Conservation (phyloP, 2,888 invertebrate species). For the Napeogenes inachia region DNA sequence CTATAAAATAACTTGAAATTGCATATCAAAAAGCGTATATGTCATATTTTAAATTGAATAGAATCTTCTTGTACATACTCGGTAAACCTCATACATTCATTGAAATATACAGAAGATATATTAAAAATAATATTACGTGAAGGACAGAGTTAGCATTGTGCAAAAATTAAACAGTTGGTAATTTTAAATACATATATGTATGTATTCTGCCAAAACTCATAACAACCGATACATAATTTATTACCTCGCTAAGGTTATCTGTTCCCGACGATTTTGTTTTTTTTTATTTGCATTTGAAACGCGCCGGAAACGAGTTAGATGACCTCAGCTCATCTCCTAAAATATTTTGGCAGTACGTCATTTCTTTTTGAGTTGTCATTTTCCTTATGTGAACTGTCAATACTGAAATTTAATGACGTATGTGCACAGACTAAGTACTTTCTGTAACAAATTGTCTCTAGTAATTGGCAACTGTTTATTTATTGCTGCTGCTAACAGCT, state of each 20-base stretch:
- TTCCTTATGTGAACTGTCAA: too few species aligned
- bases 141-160: neutral
- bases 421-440: too few species aligned
- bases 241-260: slow-evolving; percentile 28
- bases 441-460: too few species aligned
- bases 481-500: too few species aligned
- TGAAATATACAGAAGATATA: too few species aligned
- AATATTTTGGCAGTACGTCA: slow-evolving; percentile 7
- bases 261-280: slow-evolving; percentile 21
- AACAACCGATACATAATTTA: slow-evolving; percentile 18
- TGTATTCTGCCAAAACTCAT: slow-evolving; percentile 3
- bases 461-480: too few species aligned
- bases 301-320: slow-evolving; percentile 32
- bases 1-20: neutral
- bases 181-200: slow-evolving; percentile 11
- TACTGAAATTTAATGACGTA: too few species aligned
- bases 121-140: too few species aligned
- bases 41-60: too few species aligned
- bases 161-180: neutral
- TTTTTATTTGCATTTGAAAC: slow-evolving; percentile 34
- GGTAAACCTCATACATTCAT: too few species aligned
- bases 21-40: too few species aligned
- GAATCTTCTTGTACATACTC: too few species aligned
- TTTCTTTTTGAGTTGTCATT: neutral
- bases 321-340: slow-evolving; percentile 22